Conservation (phyloP, 2,888 invertebrate genomes). For the Protodeltote pygarga region DNA sequence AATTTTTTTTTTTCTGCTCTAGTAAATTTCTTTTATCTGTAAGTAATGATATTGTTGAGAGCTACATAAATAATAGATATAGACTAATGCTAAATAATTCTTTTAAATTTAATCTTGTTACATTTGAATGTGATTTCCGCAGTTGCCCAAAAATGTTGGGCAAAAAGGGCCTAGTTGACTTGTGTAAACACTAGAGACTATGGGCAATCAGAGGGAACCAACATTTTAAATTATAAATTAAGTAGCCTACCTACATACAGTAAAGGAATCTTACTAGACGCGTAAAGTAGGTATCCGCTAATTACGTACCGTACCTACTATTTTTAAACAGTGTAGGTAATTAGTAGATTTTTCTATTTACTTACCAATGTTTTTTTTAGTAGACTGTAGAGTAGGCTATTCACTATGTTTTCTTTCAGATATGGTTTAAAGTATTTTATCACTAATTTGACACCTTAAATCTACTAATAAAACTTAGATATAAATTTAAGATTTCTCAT, state of each 20-base stretch:
- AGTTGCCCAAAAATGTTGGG: constrained; percentile 1
- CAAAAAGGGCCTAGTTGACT: constrained; percentile 14
- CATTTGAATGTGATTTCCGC: background rate
- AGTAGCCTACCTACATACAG: too few species aligned
- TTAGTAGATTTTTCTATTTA: constrained; percentile 10
- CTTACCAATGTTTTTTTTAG: background rate
- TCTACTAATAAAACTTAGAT: constrained; percentile 27
- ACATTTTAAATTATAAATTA: constrained; percentile 4
- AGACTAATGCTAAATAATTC: too few species aligned
- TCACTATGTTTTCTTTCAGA: too few species aligned
- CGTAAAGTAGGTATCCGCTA: constrained; percentile 1
- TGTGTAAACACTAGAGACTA: constrained; percentile 1
- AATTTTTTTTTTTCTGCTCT: constrained; percentile 40
- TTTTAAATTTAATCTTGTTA: too few species aligned
- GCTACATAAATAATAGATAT: too few species aligned
- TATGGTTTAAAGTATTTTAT: constrained; percentile 12
- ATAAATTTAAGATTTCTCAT: constrained; percentile 30
- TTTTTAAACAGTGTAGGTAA: too few species aligned
- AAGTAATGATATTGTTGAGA: too few species aligned
- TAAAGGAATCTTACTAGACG: background rate
- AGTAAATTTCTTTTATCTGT: constrained; percentile 27
- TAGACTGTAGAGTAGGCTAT: too few species aligned
- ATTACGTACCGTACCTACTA: constrained; percentile 5
- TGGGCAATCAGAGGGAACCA: background rate
- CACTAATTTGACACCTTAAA: constrained; percentile 26